phyloP scores from a whole-genome alignment of 1,140 invertebrate species.

The Megalonaias nervosa region DNA sequence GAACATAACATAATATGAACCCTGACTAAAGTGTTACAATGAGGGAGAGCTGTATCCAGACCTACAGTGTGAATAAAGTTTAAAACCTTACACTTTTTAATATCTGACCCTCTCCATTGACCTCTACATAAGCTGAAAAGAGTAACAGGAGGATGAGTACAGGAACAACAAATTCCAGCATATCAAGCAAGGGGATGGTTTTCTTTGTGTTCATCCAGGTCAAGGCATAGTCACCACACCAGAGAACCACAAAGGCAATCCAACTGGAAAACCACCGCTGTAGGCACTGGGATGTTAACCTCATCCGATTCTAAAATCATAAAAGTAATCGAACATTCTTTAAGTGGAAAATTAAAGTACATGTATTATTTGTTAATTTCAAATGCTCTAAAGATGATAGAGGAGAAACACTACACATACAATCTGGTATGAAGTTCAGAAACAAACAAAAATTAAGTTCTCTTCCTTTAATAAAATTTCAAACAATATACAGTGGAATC shows the following conservation, averaged over 20 bases:
- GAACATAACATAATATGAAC: too few relatives aligned
- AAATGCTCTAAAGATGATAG: too few relatives aligned
- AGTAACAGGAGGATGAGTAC: constrained; percentile 65
- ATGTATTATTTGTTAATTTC: too few relatives aligned
- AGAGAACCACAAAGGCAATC: constrained; percentile 65
- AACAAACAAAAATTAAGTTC: too few relatives aligned
- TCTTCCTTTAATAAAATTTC: too few relatives aligned
- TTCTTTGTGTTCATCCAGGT: constrained; percentile 41
- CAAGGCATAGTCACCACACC: constrained; percentile 63
- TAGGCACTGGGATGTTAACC: constrained; percentile 63
- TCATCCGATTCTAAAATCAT: constrained; percentile 58
- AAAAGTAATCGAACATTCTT: neutral
- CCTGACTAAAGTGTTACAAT: too few relatives aligned
- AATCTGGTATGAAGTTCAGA: too few relatives aligned
- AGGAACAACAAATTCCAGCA: constrained; percentile 68
- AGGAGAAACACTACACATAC: too few relatives aligned
- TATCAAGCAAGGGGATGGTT: constrained; percentile 32
- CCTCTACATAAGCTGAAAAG: constrained; percentile 70
- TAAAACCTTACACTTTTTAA: constrained; percentile 56
- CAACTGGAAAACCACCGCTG: constrained; percentile 70
- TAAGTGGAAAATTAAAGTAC: too few relatives aligned
- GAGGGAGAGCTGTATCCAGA: too few relatives aligned
- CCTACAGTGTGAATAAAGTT: too few relatives aligned
- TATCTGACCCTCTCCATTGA: constrained; percentile 68
- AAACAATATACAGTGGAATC: too few relatives aligned